phyloP scores from a whole-genome alignment of 2,113 vertebrate genomes.

The Harpagus bidentatus region DNA sequence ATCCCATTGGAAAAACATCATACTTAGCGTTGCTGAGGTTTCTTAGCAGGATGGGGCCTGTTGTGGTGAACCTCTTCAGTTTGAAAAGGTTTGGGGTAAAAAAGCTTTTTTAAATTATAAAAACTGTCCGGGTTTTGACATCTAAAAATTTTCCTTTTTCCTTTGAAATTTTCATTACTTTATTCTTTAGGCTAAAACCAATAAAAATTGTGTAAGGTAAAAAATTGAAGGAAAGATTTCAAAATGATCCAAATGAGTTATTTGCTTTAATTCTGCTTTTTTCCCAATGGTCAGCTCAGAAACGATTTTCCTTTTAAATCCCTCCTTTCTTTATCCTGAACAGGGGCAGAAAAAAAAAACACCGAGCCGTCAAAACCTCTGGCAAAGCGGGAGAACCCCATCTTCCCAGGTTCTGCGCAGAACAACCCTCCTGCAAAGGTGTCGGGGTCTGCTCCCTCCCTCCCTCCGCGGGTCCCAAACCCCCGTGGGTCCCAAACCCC shows the following conservation, averaged over 20 bases:
- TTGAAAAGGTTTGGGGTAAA: not conserved
- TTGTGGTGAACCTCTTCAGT: not conserved
- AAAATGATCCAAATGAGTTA: not conserved
- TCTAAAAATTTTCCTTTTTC: not conserved
- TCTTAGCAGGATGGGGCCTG: not conserved
- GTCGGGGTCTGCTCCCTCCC: rapidly evolving
- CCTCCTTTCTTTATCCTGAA: not conserved
- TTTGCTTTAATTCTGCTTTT: not conserved
- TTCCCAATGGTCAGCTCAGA: not conserved
- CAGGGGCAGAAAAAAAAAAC: rapidly evolving
- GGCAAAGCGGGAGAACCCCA: not conserved
- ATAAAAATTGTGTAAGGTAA: not conserved
- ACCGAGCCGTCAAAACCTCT: not conserved
- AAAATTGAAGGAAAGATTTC: not conserved
- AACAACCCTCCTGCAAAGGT: rapidly evolving
- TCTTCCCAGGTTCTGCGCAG: not conserved
- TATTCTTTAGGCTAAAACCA: not conserved
- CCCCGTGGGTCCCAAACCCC: rapidly evolving
- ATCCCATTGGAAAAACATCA: not conserved
- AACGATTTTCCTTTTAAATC: not conserved
- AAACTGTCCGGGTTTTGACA: not conserved
- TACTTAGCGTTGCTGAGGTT: not conserved
- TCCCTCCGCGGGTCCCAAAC: rapidly evolving
- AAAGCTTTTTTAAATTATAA: not conserved
- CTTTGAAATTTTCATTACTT: not conserved